Percentiles rank a stretch among this genome's conserved stretches.
These are phyloP conservation scores for Bombus pascuorum DNA, from an alignment of 1,140 invertebrate species.

Conservation along the genomic window DNA sequence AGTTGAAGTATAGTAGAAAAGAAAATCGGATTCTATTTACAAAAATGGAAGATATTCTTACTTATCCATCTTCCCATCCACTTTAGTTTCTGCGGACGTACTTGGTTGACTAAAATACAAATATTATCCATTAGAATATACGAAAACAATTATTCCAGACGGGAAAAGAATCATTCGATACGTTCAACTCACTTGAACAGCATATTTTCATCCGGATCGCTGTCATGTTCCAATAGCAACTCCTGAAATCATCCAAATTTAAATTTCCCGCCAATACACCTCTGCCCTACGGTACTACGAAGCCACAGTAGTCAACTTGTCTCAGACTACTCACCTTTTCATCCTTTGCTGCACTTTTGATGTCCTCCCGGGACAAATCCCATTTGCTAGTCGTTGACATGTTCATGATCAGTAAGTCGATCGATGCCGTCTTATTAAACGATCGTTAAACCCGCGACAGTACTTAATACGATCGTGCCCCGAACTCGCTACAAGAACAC, in stretches of 20 bases:
- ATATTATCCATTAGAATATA: slow-evolving; percentile 10
- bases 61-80: slow-evolving; percentile 76
- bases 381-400: slow-evolving; percentile 63
- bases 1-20: background rate
- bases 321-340: slow-evolving; percentile 71
- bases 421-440: background rate
- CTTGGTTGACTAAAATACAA: slow-evolving; percentile 64
- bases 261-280: slow-evolving; percentile 41
- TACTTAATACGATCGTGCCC: background rate
- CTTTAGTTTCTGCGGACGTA: slow-evolving; percentile 68
- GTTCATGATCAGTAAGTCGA: background rate
- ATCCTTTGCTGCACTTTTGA: slow-evolving; percentile 69
- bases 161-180: background rate
- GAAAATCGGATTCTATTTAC: background rate
- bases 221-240: slow-evolving; percentile 75
- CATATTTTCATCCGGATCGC: slow-evolving; percentile 76
- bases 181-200: slow-evolving; percentile 71
- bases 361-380: slow-evolving; percentile 70
- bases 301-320: background rate
- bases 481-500: background rate
- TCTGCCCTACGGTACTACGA: background rate
- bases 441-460: background rate
- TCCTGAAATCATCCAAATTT: slow-evolving; percentile 67
- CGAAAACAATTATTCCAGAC: background rate
- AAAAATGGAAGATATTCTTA: slow-evolving; percentile 44